Percentiles rank a stretch among this genome's conserved stretches.
phyloP scores from a whole-genome alignment of 2,888 invertebrate genomes.

The Pollenia griseotomentosa region DNA sequence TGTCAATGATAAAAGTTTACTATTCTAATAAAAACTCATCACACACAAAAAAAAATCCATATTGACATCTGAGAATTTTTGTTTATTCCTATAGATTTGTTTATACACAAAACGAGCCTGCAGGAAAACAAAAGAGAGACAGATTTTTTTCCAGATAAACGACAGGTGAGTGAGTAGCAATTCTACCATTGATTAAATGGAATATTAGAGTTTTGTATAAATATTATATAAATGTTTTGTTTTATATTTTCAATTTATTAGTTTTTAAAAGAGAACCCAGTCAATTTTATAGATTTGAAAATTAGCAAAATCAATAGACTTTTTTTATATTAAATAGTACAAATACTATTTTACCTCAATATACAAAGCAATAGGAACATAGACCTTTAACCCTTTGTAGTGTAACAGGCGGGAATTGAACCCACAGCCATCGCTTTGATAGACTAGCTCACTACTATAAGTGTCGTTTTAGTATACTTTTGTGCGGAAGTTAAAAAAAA shows the following conservation, averaged over 20 bases:
- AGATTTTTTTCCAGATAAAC: neutral
- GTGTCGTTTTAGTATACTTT: no score
- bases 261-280: neutral
- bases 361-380: no score
- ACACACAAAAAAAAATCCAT: slow-evolving; percentile 14
- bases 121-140: slow-evolving; percentile 23
- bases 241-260: neutral
- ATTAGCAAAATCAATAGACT: neutral
- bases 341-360: no score
- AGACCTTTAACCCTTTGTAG: no score
- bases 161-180: slow-evolving; percentile 33
- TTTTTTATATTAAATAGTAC: no score
- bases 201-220: slow-evolving; percentile 15
- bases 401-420: no score
- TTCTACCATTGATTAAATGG: slow-evolving; percentile 28
- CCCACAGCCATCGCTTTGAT: no score
- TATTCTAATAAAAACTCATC: slow-evolving; percentile 56
- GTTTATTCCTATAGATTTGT: slow-evolving; percentile 37
- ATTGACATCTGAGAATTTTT: slow-evolving; percentile 54
- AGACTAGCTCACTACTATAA: no score
- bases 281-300: neutral
- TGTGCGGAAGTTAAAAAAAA: no score
- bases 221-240: neutral
- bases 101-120: slow-evolving; percentile 38
- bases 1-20: slow-evolving; percentile 50